Percentiles rank a stretch among this genome's conserved stretches.
Conservation (phyloP, 2,113 vertebrate genomes). For the Pogona vitticeps region DNA sequence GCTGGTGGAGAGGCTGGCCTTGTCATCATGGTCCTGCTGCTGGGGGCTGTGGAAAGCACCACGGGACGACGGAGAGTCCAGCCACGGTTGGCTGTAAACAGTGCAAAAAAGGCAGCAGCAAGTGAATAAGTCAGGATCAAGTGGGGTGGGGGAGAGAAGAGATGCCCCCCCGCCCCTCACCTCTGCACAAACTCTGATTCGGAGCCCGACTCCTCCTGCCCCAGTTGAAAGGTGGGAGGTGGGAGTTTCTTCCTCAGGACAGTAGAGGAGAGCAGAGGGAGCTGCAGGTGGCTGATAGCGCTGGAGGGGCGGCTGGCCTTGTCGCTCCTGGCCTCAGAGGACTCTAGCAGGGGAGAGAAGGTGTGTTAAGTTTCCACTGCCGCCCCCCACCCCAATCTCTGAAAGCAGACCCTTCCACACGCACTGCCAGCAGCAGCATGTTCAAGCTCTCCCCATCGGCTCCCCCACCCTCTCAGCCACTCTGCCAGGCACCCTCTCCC, state of each 20-base stretch:
- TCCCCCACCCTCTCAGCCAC: constrained; percentile 28
- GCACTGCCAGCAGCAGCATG: no score
- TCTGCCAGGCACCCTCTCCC: neutral
- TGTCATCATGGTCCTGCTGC: no score
- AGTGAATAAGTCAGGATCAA: no score
- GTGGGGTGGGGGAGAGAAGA: no score
- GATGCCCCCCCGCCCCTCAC: constrained; percentile 50
- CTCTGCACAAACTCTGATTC: constrained; percentile 66
- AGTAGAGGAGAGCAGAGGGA: constrained; percentile 79
- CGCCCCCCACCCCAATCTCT: no score
- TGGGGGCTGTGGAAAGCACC: no score
- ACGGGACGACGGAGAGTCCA: no score
- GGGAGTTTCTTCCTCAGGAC: no score
- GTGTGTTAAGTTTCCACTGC: no score
- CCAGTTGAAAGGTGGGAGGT: constrained; percentile 28
- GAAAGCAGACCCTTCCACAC: no score
- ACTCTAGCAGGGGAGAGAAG: constrained; percentile 32
- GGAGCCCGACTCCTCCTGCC: constrained; percentile 61
- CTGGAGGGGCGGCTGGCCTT: constrained; percentile 50
- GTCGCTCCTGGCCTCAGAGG: neutral
- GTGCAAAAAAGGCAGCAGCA: neutral
- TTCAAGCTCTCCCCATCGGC: neutral
- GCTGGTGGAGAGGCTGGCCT: no score
- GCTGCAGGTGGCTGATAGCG: constrained; percentile 61
- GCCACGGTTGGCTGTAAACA: neutral